phyloP scores from a whole-genome alignment of 1,140 invertebrate species.

The Leptinotarsa defecta region DNA sequence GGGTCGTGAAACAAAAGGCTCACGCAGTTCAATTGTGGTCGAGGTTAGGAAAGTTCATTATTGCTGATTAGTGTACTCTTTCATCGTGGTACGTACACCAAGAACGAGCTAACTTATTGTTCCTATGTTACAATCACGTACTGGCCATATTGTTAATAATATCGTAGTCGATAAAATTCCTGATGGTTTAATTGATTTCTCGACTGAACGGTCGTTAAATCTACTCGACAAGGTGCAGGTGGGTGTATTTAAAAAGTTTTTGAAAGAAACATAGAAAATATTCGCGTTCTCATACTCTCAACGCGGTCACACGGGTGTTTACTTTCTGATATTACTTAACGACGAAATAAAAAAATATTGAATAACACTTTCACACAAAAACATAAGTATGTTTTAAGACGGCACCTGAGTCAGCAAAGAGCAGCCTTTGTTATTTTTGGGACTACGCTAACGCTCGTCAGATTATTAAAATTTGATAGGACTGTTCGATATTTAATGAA shows the following conservation, averaged over 20 bases:
- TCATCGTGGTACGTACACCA: background rate
- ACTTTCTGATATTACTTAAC: too few species aligned
- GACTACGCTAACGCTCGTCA: too few species aligned
- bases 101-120: background rate
- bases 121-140: background rate
- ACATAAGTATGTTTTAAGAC: too few species aligned
- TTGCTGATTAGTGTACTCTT: background rate
- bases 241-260: background rate
- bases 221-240: background rate
- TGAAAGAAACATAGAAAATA: background rate
- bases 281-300: too few species aligned
- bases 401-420: too few species aligned
- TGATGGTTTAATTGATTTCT: conserved; percentile 4
- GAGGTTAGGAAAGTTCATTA: background rate
- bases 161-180: background rate
- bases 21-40: background rate
- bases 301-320: too few species aligned
- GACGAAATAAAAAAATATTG: too few species aligned
- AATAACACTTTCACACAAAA: too few species aligned
- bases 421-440: too few species aligned
- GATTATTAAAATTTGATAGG: too few species aligned
- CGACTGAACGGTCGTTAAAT: background rate
- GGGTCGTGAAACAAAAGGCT: conserved; percentile 13
- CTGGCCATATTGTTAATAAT: background rate
- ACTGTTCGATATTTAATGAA: too few species aligned